Percentiles rank a stretch among this genome's conserved stretches.
These are phyloP conservation scores for Berghia stephanieae DNA, from an alignment of 1,140 invertebrate species.

Conservation along the genomic window DNA sequence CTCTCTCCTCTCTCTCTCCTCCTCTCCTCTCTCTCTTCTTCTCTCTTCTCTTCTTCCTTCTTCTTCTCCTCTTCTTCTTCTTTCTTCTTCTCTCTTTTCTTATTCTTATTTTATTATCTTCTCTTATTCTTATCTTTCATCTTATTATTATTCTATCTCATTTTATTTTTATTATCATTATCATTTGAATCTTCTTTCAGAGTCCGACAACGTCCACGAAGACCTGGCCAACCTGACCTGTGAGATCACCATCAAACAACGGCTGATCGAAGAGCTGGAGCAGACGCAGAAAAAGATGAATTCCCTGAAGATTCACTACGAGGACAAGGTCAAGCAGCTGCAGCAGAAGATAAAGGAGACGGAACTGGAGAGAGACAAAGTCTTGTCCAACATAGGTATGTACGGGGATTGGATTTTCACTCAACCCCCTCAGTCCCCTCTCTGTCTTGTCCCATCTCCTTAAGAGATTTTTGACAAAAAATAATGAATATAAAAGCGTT, in stretches of 20 bases:
- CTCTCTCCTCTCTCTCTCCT: too few species aligned
- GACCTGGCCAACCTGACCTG: constrained; percentile 86
- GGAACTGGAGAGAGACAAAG: constrained; percentile 91
- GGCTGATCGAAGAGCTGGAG: constrained; percentile 93
- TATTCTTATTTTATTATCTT: too few species aligned
- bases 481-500: too few species aligned
- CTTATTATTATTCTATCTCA: too few species aligned
- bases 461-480: too few species aligned
- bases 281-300: constrained; percentile 83
- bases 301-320: constrained; percentile 86
- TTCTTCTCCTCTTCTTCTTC: neutral
- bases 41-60: neutral
- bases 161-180: too few species aligned
- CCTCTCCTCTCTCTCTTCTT: neutral
- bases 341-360: constrained; percentile 88
- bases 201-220: constrained; percentile 68
- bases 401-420: too few species aligned
- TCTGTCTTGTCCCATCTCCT: neutral
- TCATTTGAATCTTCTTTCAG: constrained; percentile 42
- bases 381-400: constrained; percentile 74
- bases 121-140: too few species aligned
- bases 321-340: constrained; percentile 91
- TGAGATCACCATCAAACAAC: constrained; percentile 91
- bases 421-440: neutral
- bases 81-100: neutral